phyloP scores from a whole-genome alignment of 1,140 invertebrate genomes.

The Bombus ignitus region DNA sequence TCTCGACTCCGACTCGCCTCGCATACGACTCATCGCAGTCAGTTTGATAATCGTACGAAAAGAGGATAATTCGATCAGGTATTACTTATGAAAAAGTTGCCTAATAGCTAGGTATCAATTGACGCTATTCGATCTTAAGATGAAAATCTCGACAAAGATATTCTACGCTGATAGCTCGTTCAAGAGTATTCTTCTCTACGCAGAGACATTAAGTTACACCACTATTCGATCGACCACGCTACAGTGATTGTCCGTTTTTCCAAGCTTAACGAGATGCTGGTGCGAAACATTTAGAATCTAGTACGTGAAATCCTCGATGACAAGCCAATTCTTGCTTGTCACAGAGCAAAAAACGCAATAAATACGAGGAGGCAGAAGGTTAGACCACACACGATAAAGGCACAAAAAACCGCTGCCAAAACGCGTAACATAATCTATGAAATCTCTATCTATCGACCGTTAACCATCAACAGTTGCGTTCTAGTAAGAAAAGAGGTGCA shows the following conservation, averaged over 20 bases:
- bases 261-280: constrained; percentile 48
- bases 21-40: constrained; percentile 52
- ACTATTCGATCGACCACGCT: neutral
- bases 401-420: constrained; percentile 45
- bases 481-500: neutral
- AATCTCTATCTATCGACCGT: constrained; percentile 17
- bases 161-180: too few species aligned
- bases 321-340: constrained; percentile 38
- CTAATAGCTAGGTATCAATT: neutral
- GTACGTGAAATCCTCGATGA: constrained; percentile 53
- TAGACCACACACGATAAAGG: constrained; percentile 65
- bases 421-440: constrained; percentile 47
- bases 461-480: constrained; percentile 22
- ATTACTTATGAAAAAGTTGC: constrained; percentile 10
- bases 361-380: constrained; percentile 29
- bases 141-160: neutral
- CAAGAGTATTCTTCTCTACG: neutral
- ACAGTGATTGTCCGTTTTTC: neutral
- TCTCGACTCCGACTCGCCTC: constrained; percentile 65
- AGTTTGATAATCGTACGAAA: constrained; percentile 43
- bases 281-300: neutral
- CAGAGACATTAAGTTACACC: neutral
- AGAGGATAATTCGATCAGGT: constrained; percentile 33
- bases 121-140: neutral
- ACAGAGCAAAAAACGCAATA: constrained; percentile 42